Conservation (phyloP, 2,113 vertebrate genomes). For the Leptobrachium leishanense region DNA sequence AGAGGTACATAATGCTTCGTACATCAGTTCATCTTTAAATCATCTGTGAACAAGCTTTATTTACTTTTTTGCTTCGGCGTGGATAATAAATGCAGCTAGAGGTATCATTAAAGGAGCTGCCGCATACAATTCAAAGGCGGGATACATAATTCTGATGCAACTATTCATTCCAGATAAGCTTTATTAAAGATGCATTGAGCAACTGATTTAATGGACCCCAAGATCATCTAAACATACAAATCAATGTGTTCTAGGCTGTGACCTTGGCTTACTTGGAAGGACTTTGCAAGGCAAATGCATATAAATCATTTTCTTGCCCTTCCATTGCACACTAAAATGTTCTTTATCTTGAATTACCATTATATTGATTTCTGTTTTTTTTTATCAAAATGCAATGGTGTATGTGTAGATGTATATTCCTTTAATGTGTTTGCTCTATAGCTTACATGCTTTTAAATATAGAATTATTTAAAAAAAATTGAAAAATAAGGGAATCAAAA, state of each 20-base stretch:
- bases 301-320: background rate
- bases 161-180: background rate
- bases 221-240: slow-evolving; percentile 3
- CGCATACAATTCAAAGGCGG: too few species aligned
- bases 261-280: background rate
- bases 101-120: too few species aligned
- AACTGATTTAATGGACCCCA: background rate
- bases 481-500: too few species aligned
- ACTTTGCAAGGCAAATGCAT: background rate
- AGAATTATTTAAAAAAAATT: too few species aligned
- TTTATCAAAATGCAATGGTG: background rate
- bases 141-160: background rate
- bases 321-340: background rate
- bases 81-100: too few species aligned
- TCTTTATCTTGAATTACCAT: background rate
- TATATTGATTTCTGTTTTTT: background rate
- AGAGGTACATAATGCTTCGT: too few species aligned
- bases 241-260: background rate
- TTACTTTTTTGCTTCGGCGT: too few species aligned
- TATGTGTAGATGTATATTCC: background rate
- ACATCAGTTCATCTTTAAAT: too few species aligned
- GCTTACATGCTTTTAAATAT: background rate
- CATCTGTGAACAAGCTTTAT: too few species aligned
- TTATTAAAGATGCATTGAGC: background rate
- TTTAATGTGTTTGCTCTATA: background rate